phyloP scores from a whole-genome alignment of 2,797 vertebrate genomes.

The Alca torda region DNA sequence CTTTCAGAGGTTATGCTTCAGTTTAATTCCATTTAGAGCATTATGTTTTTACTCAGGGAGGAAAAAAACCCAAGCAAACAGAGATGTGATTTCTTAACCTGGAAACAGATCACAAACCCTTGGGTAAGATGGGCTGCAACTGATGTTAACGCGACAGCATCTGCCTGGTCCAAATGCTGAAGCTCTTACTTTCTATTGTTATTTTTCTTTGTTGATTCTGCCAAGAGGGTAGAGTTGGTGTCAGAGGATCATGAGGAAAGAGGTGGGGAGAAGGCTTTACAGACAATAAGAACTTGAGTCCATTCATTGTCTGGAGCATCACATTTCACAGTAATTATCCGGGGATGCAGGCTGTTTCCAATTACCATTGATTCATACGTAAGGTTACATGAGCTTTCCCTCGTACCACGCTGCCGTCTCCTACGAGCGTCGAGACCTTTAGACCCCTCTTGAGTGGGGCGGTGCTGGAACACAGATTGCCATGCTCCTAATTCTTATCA shows the following conservation, averaged over 20 bases:
- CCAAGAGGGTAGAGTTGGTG: background rate
- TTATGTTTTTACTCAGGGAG: background rate
- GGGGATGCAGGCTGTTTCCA: background rate
- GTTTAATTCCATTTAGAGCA: background rate
- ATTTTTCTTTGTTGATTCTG: background rate
- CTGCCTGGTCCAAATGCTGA: background rate
- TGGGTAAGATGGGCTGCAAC: background rate
- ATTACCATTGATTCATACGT: background rate
- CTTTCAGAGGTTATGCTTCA: background rate
- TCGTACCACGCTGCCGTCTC: accelerated
- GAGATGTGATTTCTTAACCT: background rate
- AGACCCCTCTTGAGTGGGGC: background rate
- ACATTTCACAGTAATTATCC: background rate
- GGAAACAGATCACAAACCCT: background rate
- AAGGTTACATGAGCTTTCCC: background rate
- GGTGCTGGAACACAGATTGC: background rate
- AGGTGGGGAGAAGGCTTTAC: background rate
- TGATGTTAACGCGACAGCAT: background rate
- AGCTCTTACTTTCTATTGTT: background rate
- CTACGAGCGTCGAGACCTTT: background rate
- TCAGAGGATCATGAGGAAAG: background rate
- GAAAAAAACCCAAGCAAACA: background rate
- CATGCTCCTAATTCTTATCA: background rate
- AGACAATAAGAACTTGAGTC: background rate
- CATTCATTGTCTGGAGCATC: background rate